Conservation (phyloP, 30 jellyfish, hydroid and myxozoan genomes). For the Hydractinia symbiolongicarpus region DNA sequence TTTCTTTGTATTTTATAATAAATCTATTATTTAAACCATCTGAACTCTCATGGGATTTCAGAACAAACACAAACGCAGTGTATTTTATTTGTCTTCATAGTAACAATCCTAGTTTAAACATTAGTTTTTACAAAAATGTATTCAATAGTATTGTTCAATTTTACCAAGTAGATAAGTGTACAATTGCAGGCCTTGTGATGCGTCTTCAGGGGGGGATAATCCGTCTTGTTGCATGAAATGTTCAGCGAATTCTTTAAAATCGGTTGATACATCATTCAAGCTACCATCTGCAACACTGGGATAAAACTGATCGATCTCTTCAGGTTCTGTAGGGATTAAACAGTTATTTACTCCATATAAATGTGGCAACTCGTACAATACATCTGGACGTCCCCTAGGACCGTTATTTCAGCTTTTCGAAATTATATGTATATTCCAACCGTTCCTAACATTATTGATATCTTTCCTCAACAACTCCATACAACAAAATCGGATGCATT, state of each 20-base stretch:
- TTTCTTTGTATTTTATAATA: too few relatives aligned
- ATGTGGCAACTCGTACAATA: constrained; percentile 41
- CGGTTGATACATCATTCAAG: constrained; percentile 25
- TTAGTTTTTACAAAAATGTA: not conserved
- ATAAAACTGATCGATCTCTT: constrained; percentile 31
- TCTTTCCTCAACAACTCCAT: constrained; percentile 45
- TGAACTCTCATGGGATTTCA: too few relatives aligned
- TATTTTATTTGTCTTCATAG: too few relatives aligned
- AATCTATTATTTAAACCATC: too few relatives aligned
- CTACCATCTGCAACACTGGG: constrained; percentile 9
- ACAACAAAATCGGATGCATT: constrained; percentile 52
- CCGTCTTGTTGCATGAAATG: constrained; percentile 23
- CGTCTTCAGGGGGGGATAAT: not conserved
- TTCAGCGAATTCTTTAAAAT: constrained; percentile 34
- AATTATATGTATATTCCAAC: constrained; percentile 30
- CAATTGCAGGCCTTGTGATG: not conserved
- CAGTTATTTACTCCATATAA: constrained; percentile 18
- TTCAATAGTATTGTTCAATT: constrained; percentile 1
- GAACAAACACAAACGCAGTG: too few relatives aligned
- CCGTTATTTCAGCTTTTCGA: constrained; percentile 29
- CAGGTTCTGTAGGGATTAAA: constrained; percentile 18
- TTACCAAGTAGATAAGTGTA: not conserved
- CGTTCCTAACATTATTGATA: constrained; percentile 37
- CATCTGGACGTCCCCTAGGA: constrained; percentile 46
- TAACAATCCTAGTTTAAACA: too few relatives aligned